Evolutionary conservation across 2,113 vertebrate genomes (phyloP).

Genomic region (Seriola quinqueradiata): DNA sequence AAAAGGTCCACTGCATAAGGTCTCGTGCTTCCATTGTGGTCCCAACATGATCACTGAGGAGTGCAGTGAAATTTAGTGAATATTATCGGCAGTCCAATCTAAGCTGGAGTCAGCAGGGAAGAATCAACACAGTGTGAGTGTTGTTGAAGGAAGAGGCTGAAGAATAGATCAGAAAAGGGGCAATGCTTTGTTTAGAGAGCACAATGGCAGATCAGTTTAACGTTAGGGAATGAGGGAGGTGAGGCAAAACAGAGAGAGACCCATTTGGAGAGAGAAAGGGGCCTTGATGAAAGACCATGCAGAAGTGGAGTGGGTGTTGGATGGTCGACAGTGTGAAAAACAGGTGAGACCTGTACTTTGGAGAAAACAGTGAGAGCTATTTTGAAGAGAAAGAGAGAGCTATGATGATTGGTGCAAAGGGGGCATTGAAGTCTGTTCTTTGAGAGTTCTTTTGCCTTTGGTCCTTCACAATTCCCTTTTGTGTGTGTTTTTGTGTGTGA

Average conservation of each 20-base stretch:
- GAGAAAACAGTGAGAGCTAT: conserved; percentile 55
- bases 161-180: conserved; percentile 13
- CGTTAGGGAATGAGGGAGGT: conserved; percentile 37
- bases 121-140: conserved; percentile 31
- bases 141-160: conserved; percentile 10
- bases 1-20: not conserved
- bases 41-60: conserved; percentile 15
- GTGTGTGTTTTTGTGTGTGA: not conserved
- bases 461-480: not conserved
- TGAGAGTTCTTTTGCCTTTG: conserved; percentile 42
- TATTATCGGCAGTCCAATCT: conserved; percentile 57
- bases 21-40: not conserved
- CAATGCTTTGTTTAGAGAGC: conserved; percentile 48
- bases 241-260: conserved; percentile 5
- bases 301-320: conserved; percentile 34
- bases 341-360: conserved; percentile 57
- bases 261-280: conserved; percentile 21
- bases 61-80: conserved; percentile 44
- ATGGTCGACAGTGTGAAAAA: conserved; percentile 50
- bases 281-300: conserved; percentile 41
- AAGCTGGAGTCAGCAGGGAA: conserved; percentile 46
- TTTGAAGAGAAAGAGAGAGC: conserved; percentile 41
- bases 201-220: conserved; percentile 45
- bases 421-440: conserved; percentile 56
- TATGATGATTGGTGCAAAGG: conserved; percentile 25